phyloP scores from a whole-genome alignment of 2,888 invertebrate genomes.

The Ariolimax columbianus region DNA sequence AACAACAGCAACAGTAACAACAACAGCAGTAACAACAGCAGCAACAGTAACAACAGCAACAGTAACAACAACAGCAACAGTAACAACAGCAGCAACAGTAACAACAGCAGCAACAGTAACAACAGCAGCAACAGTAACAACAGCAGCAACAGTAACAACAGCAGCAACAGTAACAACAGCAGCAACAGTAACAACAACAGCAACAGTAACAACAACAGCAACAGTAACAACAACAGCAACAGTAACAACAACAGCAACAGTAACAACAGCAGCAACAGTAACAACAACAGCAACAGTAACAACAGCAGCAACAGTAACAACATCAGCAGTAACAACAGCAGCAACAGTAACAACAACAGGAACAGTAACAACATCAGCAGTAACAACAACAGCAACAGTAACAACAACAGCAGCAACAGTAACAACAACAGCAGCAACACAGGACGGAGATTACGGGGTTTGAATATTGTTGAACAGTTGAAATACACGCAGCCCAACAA shows the following conservation, averaged over 20 bases:
- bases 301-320: too few species aligned
- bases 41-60: background rate
- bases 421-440: too few species aligned
- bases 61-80: background rate
- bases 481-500: too few species aligned
- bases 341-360: too few species aligned
- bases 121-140: background rate
- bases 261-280: background rate
- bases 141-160: background rate
- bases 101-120: background rate
- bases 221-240: background rate
- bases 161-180: background rate
- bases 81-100: background rate
- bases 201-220: background rate
- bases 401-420: too few species aligned
- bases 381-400: too few species aligned
- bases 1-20: background rate
- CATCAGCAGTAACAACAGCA: too few species aligned
- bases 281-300: conserved; percentile 1
- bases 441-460: too few species aligned
- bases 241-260: background rate
- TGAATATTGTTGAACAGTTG: too few species aligned
- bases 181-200: background rate
- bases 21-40: background rate
- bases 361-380: too few species aligned